Conservation (phyloP, 2,888 invertebrate genomes). For the Fragum fragum region DNA sequence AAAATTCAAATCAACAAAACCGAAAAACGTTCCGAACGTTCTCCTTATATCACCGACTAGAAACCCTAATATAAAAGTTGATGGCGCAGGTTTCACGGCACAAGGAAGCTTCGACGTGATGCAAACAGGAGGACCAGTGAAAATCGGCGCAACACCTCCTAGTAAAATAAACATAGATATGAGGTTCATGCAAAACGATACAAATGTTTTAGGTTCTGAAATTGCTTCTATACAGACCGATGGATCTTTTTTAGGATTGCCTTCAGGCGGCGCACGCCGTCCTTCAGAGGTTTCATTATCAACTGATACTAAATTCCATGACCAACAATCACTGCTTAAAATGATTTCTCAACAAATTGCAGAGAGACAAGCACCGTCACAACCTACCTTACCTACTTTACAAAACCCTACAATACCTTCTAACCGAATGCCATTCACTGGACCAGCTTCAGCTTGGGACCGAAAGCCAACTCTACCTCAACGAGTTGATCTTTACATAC, state of each 20-base stretch:
- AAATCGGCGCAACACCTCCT: background rate
- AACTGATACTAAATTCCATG: constrained; percentile 39
- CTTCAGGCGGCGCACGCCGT: constrained; percentile 26
- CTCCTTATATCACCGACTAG: constrained; percentile 1
- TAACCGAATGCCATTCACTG: constrained; percentile 53
- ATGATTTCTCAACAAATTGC: constrained; percentile 56
- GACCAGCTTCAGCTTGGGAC: constrained; percentile 57
- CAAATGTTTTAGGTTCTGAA: background rate
- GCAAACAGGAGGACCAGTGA: constrained; percentile 14
- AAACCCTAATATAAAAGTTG: constrained; percentile 1
- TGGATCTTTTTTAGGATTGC: constrained; percentile 52
- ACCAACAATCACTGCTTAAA: constrained; percentile 43
- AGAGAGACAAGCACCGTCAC: constrained; percentile 15
- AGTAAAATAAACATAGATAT: constrained; percentile 28
- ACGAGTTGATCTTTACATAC: constrained; percentile 11
- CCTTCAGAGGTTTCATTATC: constrained; percentile 14
- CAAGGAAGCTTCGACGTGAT: constrained; percentile 13
- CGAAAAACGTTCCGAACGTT: background rate
- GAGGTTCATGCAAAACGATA: constrained; percentile 1
- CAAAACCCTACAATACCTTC: constrained; percentile 1
- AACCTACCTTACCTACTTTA: background rate
- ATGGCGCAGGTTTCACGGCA: constrained; percentile 20
- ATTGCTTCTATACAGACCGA: constrained; percentile 42
- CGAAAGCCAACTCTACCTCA: constrained; percentile 41
- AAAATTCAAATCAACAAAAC: constrained; percentile 7